Percentiles rank a stretch among this genome's conserved stretches.
These are phyloP conservation scores for Pantherophis guttatus DNA, from an alignment of 2,113 vertebrate genomes.

Conservation along the genomic window DNA sequence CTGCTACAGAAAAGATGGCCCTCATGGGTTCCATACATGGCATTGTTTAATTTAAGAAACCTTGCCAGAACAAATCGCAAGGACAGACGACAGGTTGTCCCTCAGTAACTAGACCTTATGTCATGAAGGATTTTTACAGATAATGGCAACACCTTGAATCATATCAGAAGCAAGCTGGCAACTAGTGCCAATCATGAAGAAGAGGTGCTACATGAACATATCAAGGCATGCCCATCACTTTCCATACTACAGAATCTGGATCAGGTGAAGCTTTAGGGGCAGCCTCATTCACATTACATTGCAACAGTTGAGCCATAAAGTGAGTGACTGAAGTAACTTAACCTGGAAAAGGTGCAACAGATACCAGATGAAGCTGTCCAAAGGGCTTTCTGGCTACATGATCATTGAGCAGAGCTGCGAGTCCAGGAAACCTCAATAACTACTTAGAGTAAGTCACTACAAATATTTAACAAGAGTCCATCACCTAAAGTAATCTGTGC, in stretches of 20 bases:
- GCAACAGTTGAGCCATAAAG: background rate
- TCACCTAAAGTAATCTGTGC: background rate
- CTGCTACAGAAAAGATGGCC: background rate
- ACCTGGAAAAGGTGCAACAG: background rate
- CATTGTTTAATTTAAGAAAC: background rate
- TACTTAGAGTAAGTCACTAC: background rate
- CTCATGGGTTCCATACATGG: background rate
- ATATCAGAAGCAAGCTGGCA: background rate
- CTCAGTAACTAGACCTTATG: background rate
- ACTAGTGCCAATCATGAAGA: background rate
- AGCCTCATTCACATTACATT: background rate
- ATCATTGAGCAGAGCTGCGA: background rate
- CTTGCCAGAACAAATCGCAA: background rate
- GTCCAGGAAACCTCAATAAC: background rate
- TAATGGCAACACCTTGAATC: background rate
- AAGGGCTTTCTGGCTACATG: background rate
- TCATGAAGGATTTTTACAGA: background rate
- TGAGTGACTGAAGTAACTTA: background rate
- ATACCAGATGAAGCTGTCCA: background rate
- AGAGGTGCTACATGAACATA: background rate
- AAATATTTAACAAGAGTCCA: background rate
- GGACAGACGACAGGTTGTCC: background rate
- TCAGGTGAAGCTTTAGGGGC: background rate
- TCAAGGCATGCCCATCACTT: background rate
- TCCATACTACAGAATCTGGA: background rate